phyloP scores from a whole-genome alignment of 2,797 vertebrate species.

The Sylvilagus floridanus region DNA sequence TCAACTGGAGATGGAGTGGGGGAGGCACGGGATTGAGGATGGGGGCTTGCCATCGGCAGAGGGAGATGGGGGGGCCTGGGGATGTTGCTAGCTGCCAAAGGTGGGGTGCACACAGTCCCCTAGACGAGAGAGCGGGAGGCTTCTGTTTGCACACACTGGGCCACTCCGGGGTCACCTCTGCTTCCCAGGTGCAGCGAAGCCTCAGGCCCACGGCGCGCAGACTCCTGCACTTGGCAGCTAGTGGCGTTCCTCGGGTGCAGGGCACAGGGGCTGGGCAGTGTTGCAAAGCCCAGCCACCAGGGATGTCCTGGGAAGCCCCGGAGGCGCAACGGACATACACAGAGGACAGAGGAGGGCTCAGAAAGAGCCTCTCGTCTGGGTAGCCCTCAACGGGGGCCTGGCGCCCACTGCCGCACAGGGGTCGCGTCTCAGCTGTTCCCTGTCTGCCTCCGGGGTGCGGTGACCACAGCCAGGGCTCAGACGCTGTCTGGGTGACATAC shows the following conservation, averaged over 20 bases:
- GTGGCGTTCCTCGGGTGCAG: neutral
- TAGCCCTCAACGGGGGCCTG: no score
- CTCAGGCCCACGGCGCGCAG: neutral
- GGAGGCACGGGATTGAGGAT: neutral
- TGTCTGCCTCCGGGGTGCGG: neutral
- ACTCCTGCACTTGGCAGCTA: neutral
- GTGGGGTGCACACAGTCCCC: neutral
- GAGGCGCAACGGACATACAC: accelerated
- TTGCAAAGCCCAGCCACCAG: neutral
- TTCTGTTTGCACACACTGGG: neutral
- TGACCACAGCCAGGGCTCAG: neutral
- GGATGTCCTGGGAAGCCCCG: neutral
- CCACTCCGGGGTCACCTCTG: neutral
- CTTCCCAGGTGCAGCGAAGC: neutral
- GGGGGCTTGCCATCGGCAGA: neutral
- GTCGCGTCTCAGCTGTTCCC: conserved; percentile 56
- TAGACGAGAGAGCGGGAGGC: no score
- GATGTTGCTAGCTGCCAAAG: neutral
- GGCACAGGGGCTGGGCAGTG: neutral
- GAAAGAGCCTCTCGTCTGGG: no score
- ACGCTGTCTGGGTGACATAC: neutral
- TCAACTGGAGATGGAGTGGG: neutral
- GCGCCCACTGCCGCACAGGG: neutral
- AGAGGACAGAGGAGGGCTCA: neutral
- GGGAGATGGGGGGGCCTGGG: neutral